A percentile compares a stretch with the other conserved stretches of the same genome.
These are phyloP conservation scores for Sylvilagus floridanus DNA, from an alignment of 2,797 vertebrate genomes.

Conservation along the genomic window DNA sequence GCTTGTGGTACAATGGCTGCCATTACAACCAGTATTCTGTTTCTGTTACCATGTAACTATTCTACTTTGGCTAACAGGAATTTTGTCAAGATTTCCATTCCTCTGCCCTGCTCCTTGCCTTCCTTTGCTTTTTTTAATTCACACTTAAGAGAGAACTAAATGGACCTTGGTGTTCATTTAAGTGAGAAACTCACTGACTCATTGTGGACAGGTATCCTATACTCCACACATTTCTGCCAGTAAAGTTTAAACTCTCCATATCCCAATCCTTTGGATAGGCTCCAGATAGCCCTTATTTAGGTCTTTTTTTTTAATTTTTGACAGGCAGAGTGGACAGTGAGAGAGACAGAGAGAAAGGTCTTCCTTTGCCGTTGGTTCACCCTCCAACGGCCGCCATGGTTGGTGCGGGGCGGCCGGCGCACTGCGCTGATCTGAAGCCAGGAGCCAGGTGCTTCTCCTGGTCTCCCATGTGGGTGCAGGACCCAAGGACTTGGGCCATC, in stretches of 20 bases:
- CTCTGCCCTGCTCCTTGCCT: neutral
- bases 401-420: too few species aligned
- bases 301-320: neutral
- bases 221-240: neutral
- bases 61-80: neutral
- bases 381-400: too few species aligned
- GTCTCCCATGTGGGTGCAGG: too few species aligned
- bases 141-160: neutral
- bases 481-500: too few species aligned
- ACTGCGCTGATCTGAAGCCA: too few species aligned
- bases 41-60: neutral
- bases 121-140: conserved; percentile 37
- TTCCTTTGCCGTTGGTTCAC: too few species aligned
- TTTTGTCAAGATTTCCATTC: neutral
- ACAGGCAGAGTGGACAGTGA: too few species aligned
- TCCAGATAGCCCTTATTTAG: neutral
- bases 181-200: conserved; percentile 34
- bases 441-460: too few species aligned
- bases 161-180: conserved; percentile 4
- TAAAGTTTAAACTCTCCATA: neutral
- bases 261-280: neutral
- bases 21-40: neutral
- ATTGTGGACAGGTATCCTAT: neutral
- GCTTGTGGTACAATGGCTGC: neutral
- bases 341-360: too few species aligned